Percentiles rank a stretch among this genome's conserved stretches.
These are phyloP conservation scores for Hippocampus barbouri DNA, from an alignment of 2,113 vertebrate genomes.

Conservation along the genomic window DNA sequence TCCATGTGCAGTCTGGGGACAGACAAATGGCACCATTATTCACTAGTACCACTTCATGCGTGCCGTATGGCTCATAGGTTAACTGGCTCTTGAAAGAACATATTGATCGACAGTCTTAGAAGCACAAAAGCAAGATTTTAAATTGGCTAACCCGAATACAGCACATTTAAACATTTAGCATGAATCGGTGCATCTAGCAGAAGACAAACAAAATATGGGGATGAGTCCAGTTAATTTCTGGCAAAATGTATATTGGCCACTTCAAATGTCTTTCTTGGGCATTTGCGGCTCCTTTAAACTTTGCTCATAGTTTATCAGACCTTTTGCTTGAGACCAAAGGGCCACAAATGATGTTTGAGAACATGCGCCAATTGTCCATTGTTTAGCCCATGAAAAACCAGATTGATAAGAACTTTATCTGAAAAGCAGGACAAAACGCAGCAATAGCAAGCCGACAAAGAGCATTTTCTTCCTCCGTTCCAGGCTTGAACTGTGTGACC, in stretches of 20 bases:
- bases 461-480: not conserved
- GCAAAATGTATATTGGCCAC: not conserved
- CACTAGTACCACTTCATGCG: constrained; percentile 48
- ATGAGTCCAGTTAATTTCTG: not conserved
- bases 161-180: not conserved
- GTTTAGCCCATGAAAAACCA: not conserved
- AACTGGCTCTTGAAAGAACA: constrained; percentile 8
- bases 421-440: not conserved
- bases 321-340: not conserved
- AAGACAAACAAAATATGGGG: not conserved
- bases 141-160: not conserved
- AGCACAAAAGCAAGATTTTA: not conserved
- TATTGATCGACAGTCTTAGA: not conserved
- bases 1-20: constrained; percentile 51
- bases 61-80: constrained; percentile 23
- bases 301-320: not conserved
- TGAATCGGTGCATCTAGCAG: not conserved
- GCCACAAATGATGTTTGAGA: not conserved
- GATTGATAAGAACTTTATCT: not conserved
- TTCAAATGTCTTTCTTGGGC: not conserved
- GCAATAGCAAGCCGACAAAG: not conserved
- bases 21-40: constrained; percentile 59
- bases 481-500: not conserved
- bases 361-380: not conserved
- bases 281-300: not conserved